phyloP scores from a whole-genome alignment of 2,797 vertebrate genomes.

The Chanos chanos region DNA sequence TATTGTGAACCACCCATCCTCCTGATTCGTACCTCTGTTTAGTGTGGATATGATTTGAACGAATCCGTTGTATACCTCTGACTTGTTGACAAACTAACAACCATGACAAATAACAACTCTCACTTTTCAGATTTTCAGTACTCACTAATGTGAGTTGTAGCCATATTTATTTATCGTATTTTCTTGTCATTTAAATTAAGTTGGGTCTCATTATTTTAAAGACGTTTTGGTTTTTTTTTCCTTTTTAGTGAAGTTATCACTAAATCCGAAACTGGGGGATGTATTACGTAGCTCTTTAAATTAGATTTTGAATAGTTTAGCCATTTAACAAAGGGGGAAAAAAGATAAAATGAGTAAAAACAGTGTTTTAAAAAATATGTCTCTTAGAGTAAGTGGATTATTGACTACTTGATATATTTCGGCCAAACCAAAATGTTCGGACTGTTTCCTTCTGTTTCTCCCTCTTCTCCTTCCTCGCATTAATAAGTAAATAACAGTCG shows the following conservation, averaged over 20 bases:
- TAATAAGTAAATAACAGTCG: slow-evolving; percentile 81
- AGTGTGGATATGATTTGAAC: slow-evolving; percentile 28
- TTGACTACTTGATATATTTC: slow-evolving; percentile 44
- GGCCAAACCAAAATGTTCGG: slow-evolving; percentile 56
- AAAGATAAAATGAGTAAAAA: slow-evolving; percentile 11
- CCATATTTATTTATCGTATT: no score
- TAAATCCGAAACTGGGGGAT: no score
- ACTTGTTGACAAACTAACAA: no score
- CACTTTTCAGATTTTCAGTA: not conserved
- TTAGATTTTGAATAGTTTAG: not conserved
- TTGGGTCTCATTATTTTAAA: not conserved
- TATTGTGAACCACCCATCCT: slow-evolving; percentile 64
- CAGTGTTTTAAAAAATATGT: slow-evolving; percentile 15
- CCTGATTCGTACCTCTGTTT: slow-evolving; percentile 9
- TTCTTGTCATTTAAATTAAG: no score
- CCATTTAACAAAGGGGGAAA: slow-evolving; percentile 2
- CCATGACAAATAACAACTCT: no score
- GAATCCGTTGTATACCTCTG: no score
- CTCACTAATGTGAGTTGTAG: no score
- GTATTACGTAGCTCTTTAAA: no score
- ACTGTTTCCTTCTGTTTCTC: slow-evolving; percentile 46
- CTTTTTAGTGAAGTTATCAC: no score
- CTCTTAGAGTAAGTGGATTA: slow-evolving; percentile 36
- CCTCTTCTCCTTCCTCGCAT: slow-evolving; percentile 63
- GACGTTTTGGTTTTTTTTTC: not conserved